A percentile compares a stretch with the other conserved stretches of the same genome.
Conservation (phyloP, 1,140 invertebrate species). For the Temnothorax longispinosus region DNA sequence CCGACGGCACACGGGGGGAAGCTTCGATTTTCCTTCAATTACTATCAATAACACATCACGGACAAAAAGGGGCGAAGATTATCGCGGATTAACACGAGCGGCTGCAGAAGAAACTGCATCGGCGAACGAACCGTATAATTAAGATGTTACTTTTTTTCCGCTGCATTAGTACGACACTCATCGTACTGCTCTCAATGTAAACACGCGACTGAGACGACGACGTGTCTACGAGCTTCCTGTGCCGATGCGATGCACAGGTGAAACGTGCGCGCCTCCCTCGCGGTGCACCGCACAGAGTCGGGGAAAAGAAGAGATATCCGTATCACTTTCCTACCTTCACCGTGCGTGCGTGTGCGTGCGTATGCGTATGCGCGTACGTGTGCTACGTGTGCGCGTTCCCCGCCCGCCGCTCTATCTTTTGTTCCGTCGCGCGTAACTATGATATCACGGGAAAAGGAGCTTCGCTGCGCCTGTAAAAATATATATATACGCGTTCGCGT, state of each 20-base stretch:
- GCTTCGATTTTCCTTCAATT: background rate
- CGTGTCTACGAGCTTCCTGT: constrained; percentile 76
- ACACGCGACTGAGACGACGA: constrained; percentile 78
- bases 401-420: constrained; percentile 45
- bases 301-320: constrained; percentile 75
- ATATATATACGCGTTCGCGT: background rate
- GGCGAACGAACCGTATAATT: background rate
- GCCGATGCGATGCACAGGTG: constrained; percentile 74
- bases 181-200: constrained; percentile 72
- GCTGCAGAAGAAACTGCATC: background rate
- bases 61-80: background rate
- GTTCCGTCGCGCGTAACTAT: constrained; percentile 63
- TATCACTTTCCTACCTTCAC: constrained; percentile 71
- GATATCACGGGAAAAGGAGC: constrained; percentile 51
- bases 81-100: background rate
- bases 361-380: background rate
- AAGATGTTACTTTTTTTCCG: constrained; percentile 17
- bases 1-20: background rate
- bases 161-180: constrained; percentile 27
- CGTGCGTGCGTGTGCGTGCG: background rate
- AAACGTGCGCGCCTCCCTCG: constrained; percentile 78
- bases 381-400: background rate
- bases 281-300: constrained; percentile 65
- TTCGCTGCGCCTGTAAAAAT: background rate
- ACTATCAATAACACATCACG: background rate